phyloP scores from a whole-genome alignment of 1,140 invertebrate genomes.

The Eriocheir sinensis region DNA sequence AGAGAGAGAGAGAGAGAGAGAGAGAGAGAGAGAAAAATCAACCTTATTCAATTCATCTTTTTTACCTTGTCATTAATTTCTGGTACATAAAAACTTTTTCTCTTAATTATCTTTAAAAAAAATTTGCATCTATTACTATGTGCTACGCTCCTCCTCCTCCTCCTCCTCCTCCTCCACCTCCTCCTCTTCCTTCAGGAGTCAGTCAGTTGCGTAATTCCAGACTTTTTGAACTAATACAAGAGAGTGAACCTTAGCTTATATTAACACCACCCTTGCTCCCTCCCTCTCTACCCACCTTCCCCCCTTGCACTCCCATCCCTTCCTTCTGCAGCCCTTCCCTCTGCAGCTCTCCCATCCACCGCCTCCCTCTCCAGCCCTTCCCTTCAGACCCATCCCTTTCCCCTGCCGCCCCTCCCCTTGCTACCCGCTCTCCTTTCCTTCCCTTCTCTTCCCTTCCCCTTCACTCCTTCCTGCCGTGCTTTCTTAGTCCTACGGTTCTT shows the following conservation, averaged over 20 bases:
- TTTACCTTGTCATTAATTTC: no score
- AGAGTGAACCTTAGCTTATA: not conserved
- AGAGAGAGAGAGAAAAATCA: no score
- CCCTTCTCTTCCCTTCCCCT: not conserved
- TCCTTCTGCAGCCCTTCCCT: not conserved
- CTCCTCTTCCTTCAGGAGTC: not conserved
- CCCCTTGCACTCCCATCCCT: not conserved
- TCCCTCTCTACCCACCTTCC: not conserved
- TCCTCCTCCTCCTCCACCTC: not conserved
- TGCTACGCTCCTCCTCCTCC: not conserved
- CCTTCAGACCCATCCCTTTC: not conserved
- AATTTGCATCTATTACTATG: no score
- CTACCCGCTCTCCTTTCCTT: not conserved
- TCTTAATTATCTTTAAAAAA: no score
- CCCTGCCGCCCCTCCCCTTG: not conserved
- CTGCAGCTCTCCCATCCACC: no score
- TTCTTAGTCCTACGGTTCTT: no score
- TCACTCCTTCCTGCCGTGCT: no score
- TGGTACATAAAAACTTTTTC: no score
- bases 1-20: no score
- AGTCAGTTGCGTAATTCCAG: not conserved
- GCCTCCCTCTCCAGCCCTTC: no score
- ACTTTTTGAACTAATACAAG: not conserved
- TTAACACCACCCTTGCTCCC: not conserved
- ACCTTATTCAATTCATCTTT: no score